phyloP scores from a whole-genome alignment of 2,888 invertebrate species.

The Magallana nippona region DNA sequence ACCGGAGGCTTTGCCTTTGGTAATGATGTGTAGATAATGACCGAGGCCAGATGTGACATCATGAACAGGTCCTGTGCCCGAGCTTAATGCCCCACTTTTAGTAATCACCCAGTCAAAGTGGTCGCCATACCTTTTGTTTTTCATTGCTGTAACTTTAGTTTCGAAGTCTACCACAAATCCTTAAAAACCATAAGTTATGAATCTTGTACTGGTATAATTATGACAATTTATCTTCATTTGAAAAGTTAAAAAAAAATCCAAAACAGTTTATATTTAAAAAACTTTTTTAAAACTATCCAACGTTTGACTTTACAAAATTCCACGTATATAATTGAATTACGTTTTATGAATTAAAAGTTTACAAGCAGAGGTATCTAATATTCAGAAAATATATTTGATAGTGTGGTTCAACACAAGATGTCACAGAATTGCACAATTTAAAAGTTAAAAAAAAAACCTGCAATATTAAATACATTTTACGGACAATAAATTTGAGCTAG shows the following conservation, averaged over 20 bases:
- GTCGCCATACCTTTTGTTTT: background rate
- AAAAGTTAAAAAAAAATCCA: background rate
- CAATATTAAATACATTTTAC: too few relatives aligned
- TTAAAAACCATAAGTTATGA: background rate
- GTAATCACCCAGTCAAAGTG: background rate
- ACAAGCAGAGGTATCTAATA: too few relatives aligned
- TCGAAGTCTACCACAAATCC: background rate
- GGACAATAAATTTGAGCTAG: too few relatives aligned
- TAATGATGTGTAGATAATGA: background rate
- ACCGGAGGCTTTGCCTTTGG: background rate
- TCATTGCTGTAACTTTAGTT: background rate
- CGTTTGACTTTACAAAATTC: too few relatives aligned
- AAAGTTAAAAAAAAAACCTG: too few relatives aligned
- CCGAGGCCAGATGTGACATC: background rate
- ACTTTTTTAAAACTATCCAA: too few relatives aligned
- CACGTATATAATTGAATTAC: too few relatives aligned
- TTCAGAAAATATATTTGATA: too few relatives aligned
- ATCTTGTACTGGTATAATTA: background rate
- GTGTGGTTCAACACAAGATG: too few relatives aligned
- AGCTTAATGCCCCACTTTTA: background rate
- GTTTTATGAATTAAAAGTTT: too few relatives aligned
- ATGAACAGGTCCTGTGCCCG: background rate
- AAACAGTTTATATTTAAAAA: too few relatives aligned
- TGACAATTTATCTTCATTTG: background rate
- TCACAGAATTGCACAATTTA: too few relatives aligned